phyloP scores from a whole-genome alignment of 1,140 invertebrate genomes.

The Charaxes varanes region DNA sequence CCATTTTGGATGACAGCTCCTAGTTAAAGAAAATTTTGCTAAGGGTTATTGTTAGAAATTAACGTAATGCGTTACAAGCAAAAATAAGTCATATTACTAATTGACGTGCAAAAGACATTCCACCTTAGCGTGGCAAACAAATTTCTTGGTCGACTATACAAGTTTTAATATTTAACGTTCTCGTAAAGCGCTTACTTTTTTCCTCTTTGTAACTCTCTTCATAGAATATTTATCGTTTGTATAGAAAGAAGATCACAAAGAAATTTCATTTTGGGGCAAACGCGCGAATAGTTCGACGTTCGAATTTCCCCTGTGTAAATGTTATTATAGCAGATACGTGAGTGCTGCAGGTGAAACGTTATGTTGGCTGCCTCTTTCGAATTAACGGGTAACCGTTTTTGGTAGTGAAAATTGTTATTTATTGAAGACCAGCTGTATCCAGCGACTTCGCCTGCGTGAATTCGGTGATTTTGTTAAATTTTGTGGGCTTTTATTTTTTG shows the following conservation, averaged over 20 bases:
- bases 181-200: conserved; percentile 39
- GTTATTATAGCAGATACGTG: conserved; percentile 58
- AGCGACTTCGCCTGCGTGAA: too few relatives aligned
- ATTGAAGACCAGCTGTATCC: too few relatives aligned
- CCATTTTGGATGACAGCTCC: too few relatives aligned
- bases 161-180: conserved; percentile 36
- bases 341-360: conserved; percentile 58
- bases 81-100: too few relatives aligned
- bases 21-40: too few relatives aligned
- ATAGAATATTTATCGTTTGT: conserved; percentile 61
- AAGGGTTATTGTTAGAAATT: too few relatives aligned
- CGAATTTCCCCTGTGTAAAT: conserved; percentile 67
- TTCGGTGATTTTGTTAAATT: too few relatives aligned
- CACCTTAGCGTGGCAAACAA: too few relatives aligned
- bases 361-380: conserved; percentile 10
- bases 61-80: too few relatives aligned
- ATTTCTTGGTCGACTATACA: neutral
- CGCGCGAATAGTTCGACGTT: conserved; percentile 65
- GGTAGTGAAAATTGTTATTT: too few relatives aligned
- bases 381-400: conserved; percentile 6
- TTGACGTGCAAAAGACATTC: too few relatives aligned
- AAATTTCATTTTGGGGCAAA: conserved; percentile 62
- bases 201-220: conserved; percentile 55
- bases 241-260: conserved; percentile 54
- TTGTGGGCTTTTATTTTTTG: too few relatives aligned